These are phyloP conservation scores for Cylindroiulus punctatus DNA, from an alignment of 2,888 invertebrate species.

Conservation along the genomic window DNA sequence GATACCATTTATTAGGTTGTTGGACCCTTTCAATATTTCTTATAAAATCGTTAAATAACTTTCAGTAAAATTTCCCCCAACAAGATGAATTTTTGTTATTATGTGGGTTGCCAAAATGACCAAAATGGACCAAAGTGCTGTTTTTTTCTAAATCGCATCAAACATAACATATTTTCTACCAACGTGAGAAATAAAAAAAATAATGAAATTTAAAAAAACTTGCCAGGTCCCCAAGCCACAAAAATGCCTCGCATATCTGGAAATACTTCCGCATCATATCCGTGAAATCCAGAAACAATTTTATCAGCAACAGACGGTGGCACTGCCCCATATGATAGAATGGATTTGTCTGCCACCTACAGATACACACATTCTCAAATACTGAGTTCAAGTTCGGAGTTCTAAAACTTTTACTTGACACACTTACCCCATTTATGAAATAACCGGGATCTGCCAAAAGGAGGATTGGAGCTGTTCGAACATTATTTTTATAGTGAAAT, in stretches of 20 bases:
- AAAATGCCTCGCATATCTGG: slow-evolving; percentile 64
- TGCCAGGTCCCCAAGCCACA: slow-evolving; percentile 64
- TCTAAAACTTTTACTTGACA: not conserved
- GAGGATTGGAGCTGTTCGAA: slow-evolving; percentile 64
- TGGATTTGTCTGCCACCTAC: slow-evolving; percentile 49
- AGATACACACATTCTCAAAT: not conserved
- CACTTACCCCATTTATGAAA: slow-evolving; percentile 55
- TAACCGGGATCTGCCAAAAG: slow-evolving; percentile 64
- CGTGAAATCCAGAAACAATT: slow-evolving; percentile 59
- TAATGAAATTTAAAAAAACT: slow-evolving; percentile 53
- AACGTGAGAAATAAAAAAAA: not conserved
- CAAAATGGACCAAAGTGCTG: too few species aligned
- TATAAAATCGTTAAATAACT: too few species aligned
- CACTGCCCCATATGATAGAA: slow-evolving; percentile 45
- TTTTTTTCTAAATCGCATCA: not conserved
- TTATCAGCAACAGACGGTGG: slow-evolving; percentile 46
- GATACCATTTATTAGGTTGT: not conserved
- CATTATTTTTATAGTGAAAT: slow-evolving; percentile 65
- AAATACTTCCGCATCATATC: slow-evolving; percentile 61
- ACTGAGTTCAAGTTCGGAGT: not conserved
- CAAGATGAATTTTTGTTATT: too few species aligned
- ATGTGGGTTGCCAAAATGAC: too few species aligned
- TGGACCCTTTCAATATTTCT: not conserved
- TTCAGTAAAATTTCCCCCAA: too few species aligned
- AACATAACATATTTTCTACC: not conserved